Base-by-base conservation (phyloP, 2,797 vertebrate species). In the Lacerta viridis region DNA sequence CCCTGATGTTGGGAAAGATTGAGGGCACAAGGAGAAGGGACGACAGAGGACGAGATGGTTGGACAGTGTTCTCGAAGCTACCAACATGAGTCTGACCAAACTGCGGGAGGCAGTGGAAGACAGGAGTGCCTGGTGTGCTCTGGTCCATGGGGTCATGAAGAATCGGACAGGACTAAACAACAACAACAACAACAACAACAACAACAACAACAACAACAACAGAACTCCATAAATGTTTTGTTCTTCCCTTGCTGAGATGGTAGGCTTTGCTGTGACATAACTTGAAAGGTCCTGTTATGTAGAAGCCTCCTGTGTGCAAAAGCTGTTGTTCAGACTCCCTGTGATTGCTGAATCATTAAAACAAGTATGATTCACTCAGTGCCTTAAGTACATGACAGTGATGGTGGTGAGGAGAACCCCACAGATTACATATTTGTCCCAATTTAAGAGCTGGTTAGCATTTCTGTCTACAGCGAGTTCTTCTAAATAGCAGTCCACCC, bases 341-440 rank as follows among this genome's bases (percentile, higher is more conserved):
- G 0, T 3, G 0, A 69, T 46, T 76, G 50, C 1, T 81, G 91
- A 90, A 43, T 86, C 81, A 46, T 82, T 72, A 68, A 87, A 77
- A 76, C 90, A 89, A 90, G 86, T 89, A 87, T 46, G 8, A 93
- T 80, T 92, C 89, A 92, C 91, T 91, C 87, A 89, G 75, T 0
- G 3, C 29, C 88, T 91, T 92, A 93, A 94, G 93, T 74, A 84
- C 89, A 91, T 7, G 0, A 1, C 85, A 89, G 10, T 15, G 13
- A 15, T 55, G 13, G 50, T 15, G 50, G 50, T 55, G 50, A 9
- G n/a, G 20, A 17, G 23, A 20, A 11, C 41, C 2, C 43, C 25
- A 29, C 23, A 39, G 33, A 17, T 33, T 15, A 80, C 7, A n/a
- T 59, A 80, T 66, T 29, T 41, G 66, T 27, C 81, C 33, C 27